Percentiles rank a stretch among this genome's conserved stretches.
Evolutionary conservation across 1,140 invertebrate genomes (phyloP).

Genomic region (Penaeus chinensis): DNA sequence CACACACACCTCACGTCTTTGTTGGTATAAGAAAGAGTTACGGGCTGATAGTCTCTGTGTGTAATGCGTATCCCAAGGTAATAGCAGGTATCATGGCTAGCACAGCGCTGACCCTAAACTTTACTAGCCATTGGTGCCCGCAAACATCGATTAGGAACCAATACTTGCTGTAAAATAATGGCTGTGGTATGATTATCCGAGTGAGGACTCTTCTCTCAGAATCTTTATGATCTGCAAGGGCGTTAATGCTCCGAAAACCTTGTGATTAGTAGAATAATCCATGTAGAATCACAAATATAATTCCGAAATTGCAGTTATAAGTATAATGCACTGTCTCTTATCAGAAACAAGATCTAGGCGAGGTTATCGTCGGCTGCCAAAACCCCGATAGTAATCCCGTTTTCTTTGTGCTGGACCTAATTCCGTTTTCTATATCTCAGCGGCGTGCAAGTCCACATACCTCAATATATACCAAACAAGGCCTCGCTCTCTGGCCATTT

Average conservation of each 20-base stretch:
- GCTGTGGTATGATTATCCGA: slow-evolving; percentile 31
- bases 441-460: neutral
- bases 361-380: slow-evolving; percentile 29
- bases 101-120: neutral
- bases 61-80: neutral
- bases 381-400: slow-evolving; percentile 17
- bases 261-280: slow-evolving; percentile 50
- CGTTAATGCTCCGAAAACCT: slow-evolving; percentile 43
- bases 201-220: slow-evolving; percentile 27
- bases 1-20: neutral
- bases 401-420: slow-evolving; percentile 11
- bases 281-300: slow-evolving; percentile 49
- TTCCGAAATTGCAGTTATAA: slow-evolving; percentile 30
- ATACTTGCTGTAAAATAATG: slow-evolving; percentile 22
- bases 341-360: slow-evolving; percentile 46
- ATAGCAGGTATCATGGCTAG: slow-evolving; percentile 21
- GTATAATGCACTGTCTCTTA: slow-evolving; percentile 40
- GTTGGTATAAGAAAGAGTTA: neutral
- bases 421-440: slow-evolving; percentile 40
- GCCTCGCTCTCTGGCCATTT: neutral
- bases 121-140: neutral
- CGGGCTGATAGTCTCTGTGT: neutral
- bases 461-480: slow-evolving; percentile 1
- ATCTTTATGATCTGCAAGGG: slow-evolving; percentile 43
- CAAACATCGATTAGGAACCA: slow-evolving; percentile 50